Evolutionary conservation across 1,140 invertebrate species (phyloP).

Genomic region (Araneus ventricosus): DNA sequence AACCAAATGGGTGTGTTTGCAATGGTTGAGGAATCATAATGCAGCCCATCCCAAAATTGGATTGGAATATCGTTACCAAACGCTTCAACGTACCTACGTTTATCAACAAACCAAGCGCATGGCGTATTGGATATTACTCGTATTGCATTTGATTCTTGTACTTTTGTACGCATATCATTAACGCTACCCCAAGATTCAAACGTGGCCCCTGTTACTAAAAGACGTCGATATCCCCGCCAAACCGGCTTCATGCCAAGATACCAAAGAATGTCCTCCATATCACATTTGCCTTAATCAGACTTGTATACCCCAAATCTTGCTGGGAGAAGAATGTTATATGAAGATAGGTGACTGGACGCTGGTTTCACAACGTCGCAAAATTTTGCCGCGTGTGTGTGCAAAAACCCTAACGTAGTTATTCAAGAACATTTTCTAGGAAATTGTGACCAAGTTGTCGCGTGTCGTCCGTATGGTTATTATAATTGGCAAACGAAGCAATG

Average conservation of each 20-base stretch:
- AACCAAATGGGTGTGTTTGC: background rate
- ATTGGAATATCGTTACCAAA: background rate
- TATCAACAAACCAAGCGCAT: background rate
- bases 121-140: background rate
- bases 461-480: background rate
- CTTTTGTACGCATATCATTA: background rate
- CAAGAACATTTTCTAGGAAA: conserved; percentile 15
- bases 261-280: background rate
- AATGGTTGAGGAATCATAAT: background rate
- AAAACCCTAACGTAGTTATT: background rate
- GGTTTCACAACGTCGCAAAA: background rate
- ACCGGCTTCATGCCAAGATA: background rate
- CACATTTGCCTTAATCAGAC: background rate
- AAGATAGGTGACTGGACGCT: background rate
- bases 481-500: background rate
- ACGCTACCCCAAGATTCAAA: background rate
- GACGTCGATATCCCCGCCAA: background rate
- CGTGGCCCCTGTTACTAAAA: background rate
- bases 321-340: background rate
- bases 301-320: too few species aligned
- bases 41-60: background rate
- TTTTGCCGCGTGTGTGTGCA: background rate
- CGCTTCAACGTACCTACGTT: background rate
- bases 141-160: background rate
- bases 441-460: background rate